These are phyloP conservation scores for Chironomus riparius DNA, from an alignment of 2,888 invertebrate species.

Conservation along the genomic window DNA sequence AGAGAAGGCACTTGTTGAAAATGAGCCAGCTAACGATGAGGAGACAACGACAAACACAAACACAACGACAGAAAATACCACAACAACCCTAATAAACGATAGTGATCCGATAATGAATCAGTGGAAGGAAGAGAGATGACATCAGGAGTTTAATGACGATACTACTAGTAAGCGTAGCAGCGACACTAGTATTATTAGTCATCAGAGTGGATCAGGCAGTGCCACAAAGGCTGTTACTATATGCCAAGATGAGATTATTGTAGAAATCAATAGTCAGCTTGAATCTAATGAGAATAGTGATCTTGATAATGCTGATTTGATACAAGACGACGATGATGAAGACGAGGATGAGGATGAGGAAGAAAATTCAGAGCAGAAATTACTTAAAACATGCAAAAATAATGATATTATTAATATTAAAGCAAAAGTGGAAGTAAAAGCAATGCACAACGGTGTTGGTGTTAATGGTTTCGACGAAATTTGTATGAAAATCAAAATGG, in stretches of 20 bases:
- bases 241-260: slow-evolving; percentile 14
- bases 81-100: slow-evolving; percentile 6
- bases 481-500: slow-evolving; percentile 17
- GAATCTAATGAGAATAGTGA: slow-evolving; percentile 13
- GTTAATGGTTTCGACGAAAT: slow-evolving; percentile 12
- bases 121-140: slow-evolving; percentile 33
- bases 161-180: slow-evolving; percentile 28
- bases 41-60: slow-evolving; percentile 13
- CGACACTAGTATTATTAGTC: slow-evolving; percentile 26
- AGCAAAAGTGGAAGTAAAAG: not conserved
- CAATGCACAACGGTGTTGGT: slow-evolving; percentile 12
- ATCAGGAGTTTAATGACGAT: slow-evolving; percentile 31
- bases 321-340: slow-evolving; percentile 7
- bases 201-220: slow-evolving; percentile 6
- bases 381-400: slow-evolving; percentile 31
- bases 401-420: slow-evolving; percentile 13
- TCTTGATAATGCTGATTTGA: slow-evolving; percentile 40
- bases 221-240: not conserved
- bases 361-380: slow-evolving; percentile 20
- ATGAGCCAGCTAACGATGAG: slow-evolving; percentile 40
- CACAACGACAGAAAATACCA: slow-evolving; percentile 15
- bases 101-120: slow-evolving; percentile 27
- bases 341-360: slow-evolving; percentile 21
- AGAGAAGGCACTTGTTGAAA: slow-evolving; percentile 34
- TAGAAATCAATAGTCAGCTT: slow-evolving; percentile 9